phyloP scores from a whole-genome alignment of 2,888 invertebrate genomes.

The Cosmopolites sordidus region DNA sequence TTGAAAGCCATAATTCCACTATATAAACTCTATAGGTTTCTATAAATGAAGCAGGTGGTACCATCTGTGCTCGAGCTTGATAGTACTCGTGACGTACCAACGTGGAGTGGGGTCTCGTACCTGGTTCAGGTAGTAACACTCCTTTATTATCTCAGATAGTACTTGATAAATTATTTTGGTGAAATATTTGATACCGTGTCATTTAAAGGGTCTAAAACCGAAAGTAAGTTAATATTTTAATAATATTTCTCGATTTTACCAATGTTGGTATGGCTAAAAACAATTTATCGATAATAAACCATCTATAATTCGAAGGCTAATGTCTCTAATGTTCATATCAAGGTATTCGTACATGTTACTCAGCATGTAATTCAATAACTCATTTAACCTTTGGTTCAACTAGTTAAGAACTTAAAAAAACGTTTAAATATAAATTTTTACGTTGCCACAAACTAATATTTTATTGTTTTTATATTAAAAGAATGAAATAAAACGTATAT shows the following conservation, averaged over 20 bases:
- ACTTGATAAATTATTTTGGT: not conserved
- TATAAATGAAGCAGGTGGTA: too few species aligned
- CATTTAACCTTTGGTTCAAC: not conserved
- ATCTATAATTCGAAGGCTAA: not conserved
- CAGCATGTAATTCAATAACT: not conserved
- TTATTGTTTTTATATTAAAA: too few species aligned
- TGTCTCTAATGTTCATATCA: not conserved
- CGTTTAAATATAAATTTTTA: too few species aligned
- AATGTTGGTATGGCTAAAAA: not conserved
- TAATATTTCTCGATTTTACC: not conserved
- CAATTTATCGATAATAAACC: not conserved
- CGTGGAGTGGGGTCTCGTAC: not conserved
- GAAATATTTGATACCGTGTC: not conserved
- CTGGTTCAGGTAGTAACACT: conserved; percentile 1
- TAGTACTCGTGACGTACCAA: not conserved
- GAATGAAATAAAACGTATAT: too few species aligned
- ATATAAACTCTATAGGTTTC: too few species aligned
- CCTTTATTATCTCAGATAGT: not conserved
- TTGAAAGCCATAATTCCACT: too few species aligned
- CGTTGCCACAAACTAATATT: too few species aligned
- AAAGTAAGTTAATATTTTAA: not conserved
- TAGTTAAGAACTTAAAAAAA: too few species aligned
- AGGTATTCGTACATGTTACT: not conserved
- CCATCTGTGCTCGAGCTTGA: not conserved
- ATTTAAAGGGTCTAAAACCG: not conserved